Base-by-base conservation (phyloP, 2,797 vertebrate genomes). In the Ataeniobius toweri region DNA sequence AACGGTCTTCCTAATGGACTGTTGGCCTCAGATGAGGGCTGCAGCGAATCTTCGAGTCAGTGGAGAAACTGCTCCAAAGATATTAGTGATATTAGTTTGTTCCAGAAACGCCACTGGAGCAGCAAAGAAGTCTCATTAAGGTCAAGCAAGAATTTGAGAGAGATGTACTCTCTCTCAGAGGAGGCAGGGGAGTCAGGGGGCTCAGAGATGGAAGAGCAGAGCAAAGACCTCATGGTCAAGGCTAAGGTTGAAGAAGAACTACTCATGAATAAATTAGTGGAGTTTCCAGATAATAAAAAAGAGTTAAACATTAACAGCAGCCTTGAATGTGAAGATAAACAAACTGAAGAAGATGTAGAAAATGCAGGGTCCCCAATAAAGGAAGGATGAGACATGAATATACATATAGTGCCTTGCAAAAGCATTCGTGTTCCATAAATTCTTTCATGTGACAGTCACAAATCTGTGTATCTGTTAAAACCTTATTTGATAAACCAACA, bases 101-200 rank as follows among this genome's bases (percentile, higher is more conserved):
- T 97, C 93, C 96, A 97, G 63, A 97, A 95, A 94, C 95, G 92
- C 50, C 95, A 95, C 48, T 93, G 94, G 90, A 73, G 91, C 61
- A 88, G 88, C 53, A 90, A 79, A 73, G 91, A 86, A 48, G 73
- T 72, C 14, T 1, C 78, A 0, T 63, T 72, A 0, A 73, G 48
- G 0, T 18, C 67, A 13, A 86, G 89, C 14, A 95, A 96, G 65
- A 84, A 89, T 79, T 81, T 94, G 46, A 95, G 94, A 79, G 95
- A 93, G 89, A 97, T 99, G 88, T 97, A 97, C 86, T 96, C 97
- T 0, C 94, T 99, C 88, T 97, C 97, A 36, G 97, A 98, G 89
- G 97, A 97, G 87, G 94, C 96, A 72, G 94, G 91, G 3, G 96
- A 96, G 75, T 94, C 94, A 6, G 88, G 58, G n/a, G 72, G 41